A percentile compares a stretch with the other conserved stretches of the same genome.
phyloP scores from a whole-genome alignment of 1,140 invertebrate genomes.

The Lanistes nyassanus region DNA sequence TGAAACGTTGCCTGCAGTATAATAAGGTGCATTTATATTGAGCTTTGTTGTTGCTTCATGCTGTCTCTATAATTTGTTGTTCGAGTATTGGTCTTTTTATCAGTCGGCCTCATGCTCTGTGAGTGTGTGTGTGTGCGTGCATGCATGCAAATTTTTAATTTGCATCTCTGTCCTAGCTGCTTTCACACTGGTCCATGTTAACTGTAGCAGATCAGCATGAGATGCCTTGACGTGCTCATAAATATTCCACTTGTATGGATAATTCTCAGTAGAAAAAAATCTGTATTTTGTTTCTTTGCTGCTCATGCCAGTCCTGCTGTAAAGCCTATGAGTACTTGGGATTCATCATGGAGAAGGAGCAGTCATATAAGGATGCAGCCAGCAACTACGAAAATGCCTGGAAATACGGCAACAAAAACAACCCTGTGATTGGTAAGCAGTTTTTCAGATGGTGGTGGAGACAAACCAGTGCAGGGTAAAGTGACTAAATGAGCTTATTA shows the following conservation, averaged over 20 bases:
- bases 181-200: too few species aligned
- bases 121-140: slow-evolving; percentile 4
- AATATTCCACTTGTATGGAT: not conserved
- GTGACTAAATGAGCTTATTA: too few species aligned
- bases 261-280: not conserved
- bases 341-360: slow-evolving; percentile 90
- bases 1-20: slow-evolving; percentile 84
- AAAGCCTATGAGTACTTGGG: slow-evolving; percentile 92
- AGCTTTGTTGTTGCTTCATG: not conserved
- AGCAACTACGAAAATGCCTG: slow-evolving; percentile 86
- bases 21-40: slow-evolving; percentile 75
- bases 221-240: too few species aligned
- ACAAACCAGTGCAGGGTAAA: too few species aligned
- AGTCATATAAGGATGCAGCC: slow-evolving; percentile 88
- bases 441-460: not conserved
- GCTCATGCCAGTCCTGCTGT: slow-evolving; percentile 82
- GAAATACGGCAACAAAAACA: slow-evolving; percentile 80
- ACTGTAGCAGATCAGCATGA: too few species aligned
- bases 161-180: too few species aligned
- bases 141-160: too few species aligned
- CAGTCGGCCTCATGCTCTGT: not conserved
- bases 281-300: slow-evolving; percentile 26
- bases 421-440: slow-evolving; percentile 77
- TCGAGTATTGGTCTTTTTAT: not conserved
- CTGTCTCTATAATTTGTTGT: too few species aligned